Evolutionary conservation across 2,888 invertebrate species (phyloP), one percentile per base, ranked within the genome.

Genomic region (Plusia festucae): DNA sequence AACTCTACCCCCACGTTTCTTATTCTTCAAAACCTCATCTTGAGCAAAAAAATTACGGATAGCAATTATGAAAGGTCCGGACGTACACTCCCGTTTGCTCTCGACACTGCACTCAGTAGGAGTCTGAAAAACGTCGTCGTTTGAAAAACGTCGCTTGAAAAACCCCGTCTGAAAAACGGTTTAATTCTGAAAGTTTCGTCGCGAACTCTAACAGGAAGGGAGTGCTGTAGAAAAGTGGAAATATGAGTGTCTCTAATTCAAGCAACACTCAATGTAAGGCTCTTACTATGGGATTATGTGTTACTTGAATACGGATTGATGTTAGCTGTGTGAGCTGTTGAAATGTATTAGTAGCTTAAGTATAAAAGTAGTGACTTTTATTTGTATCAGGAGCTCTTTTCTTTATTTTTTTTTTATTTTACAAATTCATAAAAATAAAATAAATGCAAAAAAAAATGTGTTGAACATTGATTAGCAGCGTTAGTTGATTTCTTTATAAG

Each of bases 161-260:
- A 84, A 78, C 73, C 61, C n/a, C 49, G 46, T 22, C 51, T 74
- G 73, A 65, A 82, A 84, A 84, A 78, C 72, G 79, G 70, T 85
- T 83, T 83, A 78, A 80, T 79, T 73, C 77, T 79, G 57, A 70
- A 82, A 77, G 76, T 84, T 84, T 73, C 69, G 53, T 24, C 53
- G 70, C 73, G 40, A 55, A 67, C 57, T 70, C 49, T 46, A 60
- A 61, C 75, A 67, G 73, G 80, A 83, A 76, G 65, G 57, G 65
- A 70, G 71, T 73, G 65, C 74, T 53, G 65, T 27, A 59, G 53
- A 56, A 67, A 78, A 82, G 84, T 83, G 78, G 81, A 81, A 85
- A 81, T 82, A 82, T 84, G 76, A 85, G 83, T 72, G 82, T 79
- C 80, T 77, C 82, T 82, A 81, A 83, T 84, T 81, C 60, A 62